Conservation (phyloP, 2,888 invertebrate genomes). For the Gandaritis pyraliata region DNA sequence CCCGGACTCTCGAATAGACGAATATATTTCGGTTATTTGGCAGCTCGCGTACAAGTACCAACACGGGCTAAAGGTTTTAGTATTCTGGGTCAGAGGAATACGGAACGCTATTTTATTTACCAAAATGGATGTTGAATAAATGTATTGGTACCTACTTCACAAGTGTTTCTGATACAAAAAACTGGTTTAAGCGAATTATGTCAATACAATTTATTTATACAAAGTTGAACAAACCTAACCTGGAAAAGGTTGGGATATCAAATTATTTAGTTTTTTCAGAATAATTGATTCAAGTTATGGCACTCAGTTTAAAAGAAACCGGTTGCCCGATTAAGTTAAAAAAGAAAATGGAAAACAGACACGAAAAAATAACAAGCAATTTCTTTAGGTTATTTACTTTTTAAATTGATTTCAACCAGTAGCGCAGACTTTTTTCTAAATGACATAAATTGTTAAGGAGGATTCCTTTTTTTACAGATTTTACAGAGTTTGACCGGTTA, state of each 20-base stretch:
- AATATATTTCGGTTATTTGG: conserved; percentile 58
- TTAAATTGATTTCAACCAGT: no score
- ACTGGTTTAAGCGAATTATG: conserved; percentile 7
- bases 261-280: not conserved
- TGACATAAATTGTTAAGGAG: no score
- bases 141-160: conserved; percentile 11
- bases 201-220: conserved; percentile 11
- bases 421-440: no score
- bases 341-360: no score
- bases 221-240: conserved; percentile 2
- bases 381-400: no score
- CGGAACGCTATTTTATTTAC: conserved; percentile 31
- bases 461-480: no score
- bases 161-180: conserved; percentile 13
- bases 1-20: conserved; percentile 26
- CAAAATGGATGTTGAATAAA: conserved; percentile 21
- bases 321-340: no score
- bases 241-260: not conserved
- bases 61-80: conserved; percentile 32
- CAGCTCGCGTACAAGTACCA: conserved; percentile 47
- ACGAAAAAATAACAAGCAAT: no score
- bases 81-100: conserved; percentile 33
- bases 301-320: no score
- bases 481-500: no score
- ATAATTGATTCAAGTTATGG: not conserved